A percentile compares a stretch with the other conserved stretches of the same genome.
These are phyloP conservation scores for Phytoseiulus persimilis DNA, from an alignment of 2,888 invertebrate genomes.

Conservation along the genomic window DNA sequence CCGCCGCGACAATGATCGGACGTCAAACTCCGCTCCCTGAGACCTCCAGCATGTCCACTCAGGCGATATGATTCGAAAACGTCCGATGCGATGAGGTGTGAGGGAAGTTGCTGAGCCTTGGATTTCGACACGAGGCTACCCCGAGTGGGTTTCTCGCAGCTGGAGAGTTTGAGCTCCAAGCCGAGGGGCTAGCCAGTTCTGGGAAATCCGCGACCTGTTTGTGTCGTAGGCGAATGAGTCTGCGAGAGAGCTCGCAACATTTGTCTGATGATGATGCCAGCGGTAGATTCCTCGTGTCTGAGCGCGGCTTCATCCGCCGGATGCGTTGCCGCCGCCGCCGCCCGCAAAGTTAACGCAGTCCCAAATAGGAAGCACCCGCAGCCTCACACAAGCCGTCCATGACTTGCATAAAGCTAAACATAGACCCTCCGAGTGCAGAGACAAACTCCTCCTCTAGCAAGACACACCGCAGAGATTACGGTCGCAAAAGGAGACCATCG, in stretches of 20 bases:
- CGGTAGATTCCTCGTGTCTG: not conserved
- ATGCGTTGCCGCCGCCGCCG: not conserved
- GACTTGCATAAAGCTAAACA: not conserved
- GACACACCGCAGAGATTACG: not conserved
- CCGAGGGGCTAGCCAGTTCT: no score
- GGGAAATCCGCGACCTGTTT: no score
- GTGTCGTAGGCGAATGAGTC: no score
- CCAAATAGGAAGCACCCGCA: not conserved
- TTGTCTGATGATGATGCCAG: not conserved
- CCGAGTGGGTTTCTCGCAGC: no score
- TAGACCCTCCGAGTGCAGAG: not conserved
- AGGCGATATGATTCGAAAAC: no score
- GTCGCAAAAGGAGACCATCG: not conserved
- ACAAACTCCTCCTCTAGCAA: not conserved
- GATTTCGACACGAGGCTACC: no score
- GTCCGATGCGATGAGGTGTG: no score
- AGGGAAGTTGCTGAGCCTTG: no score
- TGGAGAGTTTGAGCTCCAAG: no score
- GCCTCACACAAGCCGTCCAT: not conserved
- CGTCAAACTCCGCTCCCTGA: no score
- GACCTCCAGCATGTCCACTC: no score
- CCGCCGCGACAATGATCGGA: no score
- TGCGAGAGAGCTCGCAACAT: not conserved
- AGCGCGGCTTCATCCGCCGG: not conserved
- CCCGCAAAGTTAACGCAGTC: not conserved